Base-by-base conservation (phyloP, 1,140 invertebrate genomes). In the Eueides isabella region DNA sequence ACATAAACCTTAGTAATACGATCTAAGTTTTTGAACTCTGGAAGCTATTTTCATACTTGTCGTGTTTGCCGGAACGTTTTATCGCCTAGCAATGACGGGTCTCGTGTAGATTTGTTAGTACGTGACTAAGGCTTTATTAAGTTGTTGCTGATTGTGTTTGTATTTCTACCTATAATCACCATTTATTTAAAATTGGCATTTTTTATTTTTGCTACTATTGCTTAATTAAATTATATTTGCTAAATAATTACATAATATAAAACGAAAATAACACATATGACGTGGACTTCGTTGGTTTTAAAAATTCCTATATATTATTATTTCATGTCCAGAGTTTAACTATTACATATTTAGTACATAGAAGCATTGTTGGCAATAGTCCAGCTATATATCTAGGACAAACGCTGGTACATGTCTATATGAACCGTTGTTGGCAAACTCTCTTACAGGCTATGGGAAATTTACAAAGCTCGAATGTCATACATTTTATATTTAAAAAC, bases 391-490 rank as follows among this genome's bases (percentile, higher is more conserved):
- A 91, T 87, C 81, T 91, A 82, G 89, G 89, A 85, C 89, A 87
- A 82, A 77, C 80, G 77, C 76, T 76, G 80, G 82, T 88, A 84
- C 83, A 84, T 86, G 87, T 86, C 83, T 82, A 85, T 82, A 78
- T 80, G 85, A 79, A 90, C 88, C 87, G 87, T 89, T 88, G 85
- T 87, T 91, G 88, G 88, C 90, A 90, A 85, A 82, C 80, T 74
- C 86, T 83, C 83, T 87, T 87, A 90, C 85, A 85, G 81, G 80
- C 80, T 85, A 84, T 85, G 77, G 80, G 82, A 87, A 85, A 89
- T 87, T 80, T 64, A 66, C 41, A 64, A 55, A 26, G 9, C 62
- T 64, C 70, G n/a, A 41, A 41, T 67, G 38, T 67, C 38, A 67
- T 44, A 38, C 35, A 12, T 38, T n/a, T 26, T 23, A 38, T 38